Evolutionary conservation across 2,797 vertebrate genomes (phyloP).

Genomic region (Morelia viridis): DNA sequence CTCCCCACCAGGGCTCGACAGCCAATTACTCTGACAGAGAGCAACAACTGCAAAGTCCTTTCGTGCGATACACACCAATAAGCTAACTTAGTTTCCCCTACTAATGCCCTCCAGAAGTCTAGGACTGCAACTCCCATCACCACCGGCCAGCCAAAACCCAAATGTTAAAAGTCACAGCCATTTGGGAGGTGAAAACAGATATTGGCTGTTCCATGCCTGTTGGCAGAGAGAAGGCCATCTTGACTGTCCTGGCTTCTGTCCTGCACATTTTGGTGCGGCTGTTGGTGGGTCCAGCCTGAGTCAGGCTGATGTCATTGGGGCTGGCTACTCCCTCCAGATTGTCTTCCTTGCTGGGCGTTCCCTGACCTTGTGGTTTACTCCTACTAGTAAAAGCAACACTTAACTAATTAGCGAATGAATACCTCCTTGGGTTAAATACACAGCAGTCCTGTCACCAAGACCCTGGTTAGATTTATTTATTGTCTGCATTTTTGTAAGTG

Average conservation of each 20-base stretch:
- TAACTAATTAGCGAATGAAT: background rate
- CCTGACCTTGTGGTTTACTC: background rate
- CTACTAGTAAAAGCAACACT: background rate
- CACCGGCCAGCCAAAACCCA: background rate
- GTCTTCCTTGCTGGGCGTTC: background rate
- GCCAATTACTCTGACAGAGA: background rate
- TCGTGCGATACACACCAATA: too few species aligned
- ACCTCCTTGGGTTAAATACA: slow-evolving; percentile 9
- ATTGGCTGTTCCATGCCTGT: background rate
- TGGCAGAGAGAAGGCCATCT: too few species aligned
- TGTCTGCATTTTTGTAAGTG: background rate
- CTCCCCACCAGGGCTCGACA: too few species aligned
- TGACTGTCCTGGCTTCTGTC: background rate
- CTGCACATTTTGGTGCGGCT: background rate
- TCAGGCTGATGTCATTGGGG: background rate
- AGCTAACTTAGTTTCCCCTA: too few species aligned
- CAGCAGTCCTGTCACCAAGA: background rate
- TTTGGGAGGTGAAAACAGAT: too few species aligned
- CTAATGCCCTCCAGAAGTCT: background rate
- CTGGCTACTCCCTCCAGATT: background rate
- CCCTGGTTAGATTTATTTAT: rapidly evolving
- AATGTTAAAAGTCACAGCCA: background rate
- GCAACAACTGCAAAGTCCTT: too few species aligned
- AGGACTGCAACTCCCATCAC: background rate
- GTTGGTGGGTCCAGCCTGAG: background rate